A percentile compares a stretch with the other conserved stretches of the same genome.
Evolutionary conservation across 2,113 vertebrate species (phyloP).

Genomic region (Alethe diademata): DNA sequence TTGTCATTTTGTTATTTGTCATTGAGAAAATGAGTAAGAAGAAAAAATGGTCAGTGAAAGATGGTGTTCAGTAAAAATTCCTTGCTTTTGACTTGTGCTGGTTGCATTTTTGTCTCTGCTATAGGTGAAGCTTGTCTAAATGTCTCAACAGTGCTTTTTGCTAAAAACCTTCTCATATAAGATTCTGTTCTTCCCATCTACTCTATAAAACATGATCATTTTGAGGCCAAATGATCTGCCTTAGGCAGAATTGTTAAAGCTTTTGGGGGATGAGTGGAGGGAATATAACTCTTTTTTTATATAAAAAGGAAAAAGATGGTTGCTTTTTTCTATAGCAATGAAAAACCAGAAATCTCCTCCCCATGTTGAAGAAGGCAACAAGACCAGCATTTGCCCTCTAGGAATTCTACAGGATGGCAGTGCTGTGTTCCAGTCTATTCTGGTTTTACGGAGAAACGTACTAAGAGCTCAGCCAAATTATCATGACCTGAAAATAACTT

Average conservation of each 20-base stretch:
- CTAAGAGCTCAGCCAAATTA: neutral
- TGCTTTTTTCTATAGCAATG: neutral
- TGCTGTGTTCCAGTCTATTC: neutral
- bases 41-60: neutral
- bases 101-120: neutral
- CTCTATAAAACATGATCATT: neutral
- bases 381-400: neutral
- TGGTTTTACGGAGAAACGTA: neutral
- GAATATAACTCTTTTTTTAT: neutral
- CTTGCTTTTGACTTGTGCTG: neutral
- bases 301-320: neutral
- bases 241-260: neutral
- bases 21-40: neutral
- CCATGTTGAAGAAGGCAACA: neutral
- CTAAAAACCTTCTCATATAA: neutral
- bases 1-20: no score
- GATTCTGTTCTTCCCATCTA: neutral
- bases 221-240: neutral
- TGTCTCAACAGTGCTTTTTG: neutral
- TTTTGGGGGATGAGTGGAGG: fast-evolving
- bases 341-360: neutral
- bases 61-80: neutral
- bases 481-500: neutral
- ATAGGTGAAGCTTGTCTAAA: neutral
- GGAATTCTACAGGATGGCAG: neutral